phyloP scores from a whole-genome alignment of 2,113 vertebrate species.

The Eclectus roratus region DNA sequence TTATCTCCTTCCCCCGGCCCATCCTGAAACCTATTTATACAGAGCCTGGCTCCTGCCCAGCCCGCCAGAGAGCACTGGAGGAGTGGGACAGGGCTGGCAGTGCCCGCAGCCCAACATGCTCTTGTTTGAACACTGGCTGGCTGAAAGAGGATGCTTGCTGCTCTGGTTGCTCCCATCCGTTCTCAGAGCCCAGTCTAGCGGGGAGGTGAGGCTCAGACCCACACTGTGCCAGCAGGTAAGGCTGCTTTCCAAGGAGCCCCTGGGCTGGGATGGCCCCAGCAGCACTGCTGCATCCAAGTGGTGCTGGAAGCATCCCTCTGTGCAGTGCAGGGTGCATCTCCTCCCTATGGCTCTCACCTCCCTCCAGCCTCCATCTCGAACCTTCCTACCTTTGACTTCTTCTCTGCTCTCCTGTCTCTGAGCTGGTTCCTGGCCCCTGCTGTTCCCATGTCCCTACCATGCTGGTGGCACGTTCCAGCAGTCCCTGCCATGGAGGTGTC shows the following conservation, averaged over 20 bases:
- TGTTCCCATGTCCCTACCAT: not conserved
- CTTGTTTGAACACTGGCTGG: not conserved
- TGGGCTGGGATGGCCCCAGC: not conserved
- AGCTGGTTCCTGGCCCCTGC: not conserved
- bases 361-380: not conserved
- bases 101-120: slow-evolving; percentile 27
- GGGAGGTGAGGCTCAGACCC: not conserved
- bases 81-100: slow-evolving; percentile 2
- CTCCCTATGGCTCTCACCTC: accelerated
- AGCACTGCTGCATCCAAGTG: accelerated
- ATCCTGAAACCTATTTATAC: slow-evolving; percentile 53
- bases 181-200: not conserved
- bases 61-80: not conserved
- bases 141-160: not conserved
- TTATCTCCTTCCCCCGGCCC: slow-evolving; percentile 61
- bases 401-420: not conserved
- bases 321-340: not conserved
- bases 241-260: not conserved
- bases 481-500: not conserved
- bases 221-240: slow-evolving; percentile 47
- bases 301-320: not conserved
- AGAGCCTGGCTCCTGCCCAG: not conserved
- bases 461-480: not conserved
- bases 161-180: slow-evolving; percentile 28
- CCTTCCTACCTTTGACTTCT: not conserved